Evolutionary conservation across 2,797 vertebrate genomes (phyloP).

Genomic region (Rhincodon typus): DNA sequence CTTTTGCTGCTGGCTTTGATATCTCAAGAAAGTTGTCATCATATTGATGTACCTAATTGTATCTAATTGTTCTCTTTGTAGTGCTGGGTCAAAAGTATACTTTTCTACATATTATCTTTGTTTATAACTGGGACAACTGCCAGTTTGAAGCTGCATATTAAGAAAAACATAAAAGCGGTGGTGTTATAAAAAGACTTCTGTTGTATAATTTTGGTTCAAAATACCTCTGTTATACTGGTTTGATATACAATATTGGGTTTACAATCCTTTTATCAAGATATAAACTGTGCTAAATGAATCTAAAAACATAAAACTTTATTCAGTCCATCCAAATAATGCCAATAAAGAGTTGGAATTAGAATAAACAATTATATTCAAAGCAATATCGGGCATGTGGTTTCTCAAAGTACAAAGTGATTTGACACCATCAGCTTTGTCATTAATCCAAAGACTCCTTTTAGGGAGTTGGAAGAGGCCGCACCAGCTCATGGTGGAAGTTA

Average conservation of each 20-base stretch:
- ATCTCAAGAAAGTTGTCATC: background rate
- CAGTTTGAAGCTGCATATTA: background rate
- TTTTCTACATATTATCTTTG: background rate
- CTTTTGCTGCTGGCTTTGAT: background rate
- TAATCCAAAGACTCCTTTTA: constrained; percentile 25
- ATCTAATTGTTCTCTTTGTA: background rate
- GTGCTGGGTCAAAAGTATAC: background rate
- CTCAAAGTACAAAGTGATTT: background rate
- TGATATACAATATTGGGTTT: background rate
- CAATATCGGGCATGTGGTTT: background rate
- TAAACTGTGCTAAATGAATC: background rate
- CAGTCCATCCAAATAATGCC: background rate
- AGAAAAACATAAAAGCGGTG: background rate
- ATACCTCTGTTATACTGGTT: background rate
- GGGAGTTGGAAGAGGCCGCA: background rate
- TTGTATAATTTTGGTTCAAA: background rate
- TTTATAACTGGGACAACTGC: background rate
- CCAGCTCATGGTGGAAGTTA: background rate
- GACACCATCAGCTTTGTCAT: background rate
- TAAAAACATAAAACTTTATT: background rate
- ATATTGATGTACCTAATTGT: background rate
- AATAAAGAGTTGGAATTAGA: background rate
- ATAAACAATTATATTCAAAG: background rate
- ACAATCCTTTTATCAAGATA: background rate
- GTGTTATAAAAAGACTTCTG: background rate